Conservation (phyloP, 1,140 invertebrate species). For the Batillaria attramentaria region DNA sequence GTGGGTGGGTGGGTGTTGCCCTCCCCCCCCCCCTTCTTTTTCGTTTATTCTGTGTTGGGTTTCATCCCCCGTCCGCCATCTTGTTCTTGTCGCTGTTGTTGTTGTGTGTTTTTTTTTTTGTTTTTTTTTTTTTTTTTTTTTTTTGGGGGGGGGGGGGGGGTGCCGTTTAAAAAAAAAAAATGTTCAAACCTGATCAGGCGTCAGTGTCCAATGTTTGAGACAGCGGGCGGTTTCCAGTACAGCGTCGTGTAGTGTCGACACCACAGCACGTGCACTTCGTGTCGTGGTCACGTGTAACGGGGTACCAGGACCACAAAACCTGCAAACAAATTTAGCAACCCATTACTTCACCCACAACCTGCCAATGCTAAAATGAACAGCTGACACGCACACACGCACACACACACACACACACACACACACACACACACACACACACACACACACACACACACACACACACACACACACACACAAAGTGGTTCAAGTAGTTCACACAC, state of each 20-base stretch:
- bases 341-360: not conserved
- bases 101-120: no score
- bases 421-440: not conserved
- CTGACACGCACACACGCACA: not conserved
- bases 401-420: not conserved
- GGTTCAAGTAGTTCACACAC: not conserved
- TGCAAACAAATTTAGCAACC: not conserved
- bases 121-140: no score
- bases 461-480: not conserved
- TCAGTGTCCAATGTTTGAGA: not conserved
- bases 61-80: no score
- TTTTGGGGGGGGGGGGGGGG: not conserved
- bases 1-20: no score
- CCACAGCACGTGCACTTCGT: not conserved
- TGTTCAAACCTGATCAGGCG: not conserved
- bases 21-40: no score
- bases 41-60: no score
- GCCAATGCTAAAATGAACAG: not conserved
- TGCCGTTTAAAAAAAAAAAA: not conserved
- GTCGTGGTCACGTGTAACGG: not conserved
- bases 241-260: not conserved
- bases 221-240: not conserved
- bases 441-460: not conserved
- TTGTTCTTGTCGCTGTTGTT: no score
- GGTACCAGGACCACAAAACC: not conserved